A percentile compares a stretch with the other conserved stretches of the same genome.
Conservation (phyloP, 2,888 invertebrate genomes). For the Drosophila neotestacea region DNA sequence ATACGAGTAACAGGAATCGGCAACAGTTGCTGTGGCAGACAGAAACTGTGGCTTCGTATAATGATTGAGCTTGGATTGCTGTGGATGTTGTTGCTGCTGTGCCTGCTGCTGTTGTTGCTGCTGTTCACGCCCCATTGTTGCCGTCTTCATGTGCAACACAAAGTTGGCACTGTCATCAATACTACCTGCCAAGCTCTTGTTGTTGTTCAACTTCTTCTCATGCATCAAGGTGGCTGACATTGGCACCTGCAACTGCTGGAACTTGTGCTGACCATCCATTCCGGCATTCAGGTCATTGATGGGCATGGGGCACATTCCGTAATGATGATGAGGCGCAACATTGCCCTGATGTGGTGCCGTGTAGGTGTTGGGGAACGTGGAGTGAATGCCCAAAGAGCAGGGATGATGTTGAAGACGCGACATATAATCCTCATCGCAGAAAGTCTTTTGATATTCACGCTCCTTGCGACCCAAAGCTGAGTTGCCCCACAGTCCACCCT, state of each 20-base stretch:
- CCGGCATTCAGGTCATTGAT: conserved; percentile 93
- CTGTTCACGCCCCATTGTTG: conserved; percentile 61
- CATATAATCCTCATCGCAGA: conserved; percentile 93
- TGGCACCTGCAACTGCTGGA: conserved; percentile 85
- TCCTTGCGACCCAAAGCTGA: conserved; percentile 89
- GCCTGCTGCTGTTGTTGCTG: conserved; percentile 44
- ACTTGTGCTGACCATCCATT: conserved; percentile 77
- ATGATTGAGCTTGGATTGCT: conserved; percentile 70
- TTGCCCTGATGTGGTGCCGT: conserved; percentile 85
- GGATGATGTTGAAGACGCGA: conserved; percentile 85
- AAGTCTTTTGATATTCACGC: conserved; percentile 95
- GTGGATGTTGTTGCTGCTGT: conserved; percentile 25
- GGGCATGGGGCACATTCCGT: conserved; percentile 89
- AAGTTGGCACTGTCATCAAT: conserved; percentile 82
- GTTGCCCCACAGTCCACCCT: conserved; percentile 87
- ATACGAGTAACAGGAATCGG: conserved; percentile 82
- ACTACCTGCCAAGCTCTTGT: conserved; percentile 54
- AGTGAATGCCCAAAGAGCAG: conserved; percentile 84
- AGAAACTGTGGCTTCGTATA: conserved; percentile 83
- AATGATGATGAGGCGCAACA: conserved; percentile 84
- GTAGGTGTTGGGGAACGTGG: conserved; percentile 84
- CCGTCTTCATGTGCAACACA: conserved; percentile 83
- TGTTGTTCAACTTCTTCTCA: conserved; percentile 78
- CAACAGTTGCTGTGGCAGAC: conserved; percentile 74
- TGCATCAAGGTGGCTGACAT: conserved; percentile 82